Evolutionary conservation across 2,888 invertebrate genomes (phyloP), one percentile per base, ranked within the genome.

Genomic region (Dascillus cervinus): DNA sequence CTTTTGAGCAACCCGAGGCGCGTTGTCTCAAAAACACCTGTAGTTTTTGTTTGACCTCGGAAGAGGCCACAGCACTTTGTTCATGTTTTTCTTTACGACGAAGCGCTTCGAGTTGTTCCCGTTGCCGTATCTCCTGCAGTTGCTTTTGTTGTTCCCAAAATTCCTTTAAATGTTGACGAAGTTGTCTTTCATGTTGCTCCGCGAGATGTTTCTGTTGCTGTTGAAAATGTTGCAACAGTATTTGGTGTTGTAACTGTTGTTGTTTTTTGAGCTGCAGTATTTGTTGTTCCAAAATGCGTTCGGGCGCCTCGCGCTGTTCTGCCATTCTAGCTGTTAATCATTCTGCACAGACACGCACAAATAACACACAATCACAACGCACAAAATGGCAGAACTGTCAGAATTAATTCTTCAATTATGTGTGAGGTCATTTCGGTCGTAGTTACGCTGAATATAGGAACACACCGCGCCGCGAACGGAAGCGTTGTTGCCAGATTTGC

Each of bases 1-100:
- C 60, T 39, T 49, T 52, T 29, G 62, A 59, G 44, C 55, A 53
- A 13, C 63, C 64, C 35, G 62, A 62, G 32, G 63, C 60, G 37
- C 64, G 52, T 44, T 65, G 64, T 39, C 58, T 49, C 28, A 65
- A 51, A 46, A 65, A 65, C 40, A 84, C 90, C 76, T 91, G 91
- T 52, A 95, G 72, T 58, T 90, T 88, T 70, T 91, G 91, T 65
- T 95, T 96, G 58, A 96, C 96, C 68, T 94, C 94, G 11, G 88
- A 83, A 45, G 94, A 95, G 45, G 96, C 95, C 56, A 92, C 85
- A 33, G 95, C 95, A 69, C 92, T 92, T 69, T 91, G 90, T 64
- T 92, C 91, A 60, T 87, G 85, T 64, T 91, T 91, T 65, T 92
- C 90, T 64, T 94, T 92, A 68, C 91, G 90, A 58, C 87, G 79